Evolutionary conservation across 1,140 invertebrate species (phyloP), one percentile per base, ranked within the genome.

Genomic region (Pomacea maculata): DNA sequence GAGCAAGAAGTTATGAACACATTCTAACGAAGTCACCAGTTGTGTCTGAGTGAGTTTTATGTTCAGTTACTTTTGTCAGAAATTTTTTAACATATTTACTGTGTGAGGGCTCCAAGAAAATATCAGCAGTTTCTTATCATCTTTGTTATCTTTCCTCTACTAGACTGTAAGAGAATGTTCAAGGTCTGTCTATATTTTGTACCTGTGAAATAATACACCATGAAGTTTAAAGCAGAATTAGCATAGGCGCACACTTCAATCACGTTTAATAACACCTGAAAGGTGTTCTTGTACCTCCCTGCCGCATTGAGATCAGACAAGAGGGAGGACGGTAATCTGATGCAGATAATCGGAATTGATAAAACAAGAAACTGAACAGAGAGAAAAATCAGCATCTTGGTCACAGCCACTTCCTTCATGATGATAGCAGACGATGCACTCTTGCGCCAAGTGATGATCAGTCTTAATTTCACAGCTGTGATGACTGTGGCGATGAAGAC

Each of bases 301-400:
- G 55, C 17, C 5, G 55, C 15, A 34, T 29, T 76, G 55, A 76
- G 75, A 6, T 63, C 75, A 10, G 55, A 55, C 8, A 76, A 17
- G 1, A 76, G 63, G 57, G 63, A 19, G 21, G 34, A 34, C 1
- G 61, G 25, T 19, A 76, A 15, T 2, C 55, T 21, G 75, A 76
- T 15, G 8, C 57, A 25, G 17, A 76, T 25, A 15, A 15, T 76
- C 19, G 75, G 75, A 9, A 61, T n/a, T 15, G 21, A 63, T 29
- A 76, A 34, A 29, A 76, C n/a, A 61, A 76, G 14, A 55, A 64
- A 76, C 61, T 76, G 75, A 8, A 76, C n/a, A 29, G 75, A 76
- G 21, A 76, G 25, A 61, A 25, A 76, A n/a, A 76, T 76, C 6
- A 76, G 57, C 75, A 76, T 76, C 29, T 54, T 76, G 21, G 55